Conservation (phyloP, 2,113 vertebrate species). For the Hemiscyllium ocellatum region DNA sequence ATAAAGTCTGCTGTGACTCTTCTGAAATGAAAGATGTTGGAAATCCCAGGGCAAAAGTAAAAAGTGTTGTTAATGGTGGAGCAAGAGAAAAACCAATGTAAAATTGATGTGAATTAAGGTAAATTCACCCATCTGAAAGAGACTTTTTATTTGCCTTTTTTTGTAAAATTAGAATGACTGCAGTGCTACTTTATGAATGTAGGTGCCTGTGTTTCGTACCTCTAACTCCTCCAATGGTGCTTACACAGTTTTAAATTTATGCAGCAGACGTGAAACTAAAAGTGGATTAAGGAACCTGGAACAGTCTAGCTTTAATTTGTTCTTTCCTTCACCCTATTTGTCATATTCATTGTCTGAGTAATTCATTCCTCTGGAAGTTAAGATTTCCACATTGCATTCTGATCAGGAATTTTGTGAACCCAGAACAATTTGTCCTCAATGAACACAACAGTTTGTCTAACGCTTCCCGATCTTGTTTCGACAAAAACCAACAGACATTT, state of each 20-base stretch:
- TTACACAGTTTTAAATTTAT: not conserved
- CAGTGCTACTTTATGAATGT: not conserved
- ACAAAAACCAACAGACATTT: not conserved
- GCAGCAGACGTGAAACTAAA: not conserved
- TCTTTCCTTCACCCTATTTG: not conserved
- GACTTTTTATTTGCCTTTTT: not conserved
- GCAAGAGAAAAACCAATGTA: too few relatives aligned
- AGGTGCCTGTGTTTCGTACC: not conserved
- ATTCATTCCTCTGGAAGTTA: slow-evolving; percentile 10
- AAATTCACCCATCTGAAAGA: not conserved
- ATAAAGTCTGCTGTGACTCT: too few relatives aligned
- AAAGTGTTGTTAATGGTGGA: too few relatives aligned
- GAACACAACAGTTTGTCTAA: not conserved
- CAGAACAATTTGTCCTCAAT: slow-evolving; percentile 19
- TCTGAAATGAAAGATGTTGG: too few relatives aligned
- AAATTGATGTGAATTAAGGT: too few relatives aligned
- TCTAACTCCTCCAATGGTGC: not conserved
- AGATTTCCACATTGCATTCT: not conserved
- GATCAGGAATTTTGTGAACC: not conserved
- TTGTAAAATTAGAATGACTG: not conserved
- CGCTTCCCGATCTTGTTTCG: not conserved
- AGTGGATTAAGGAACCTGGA: not conserved
- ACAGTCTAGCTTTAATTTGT: not conserved
- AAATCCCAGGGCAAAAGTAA: too few relatives aligned
- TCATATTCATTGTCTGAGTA: not conserved